phyloP scores from a whole-genome alignment of 2,113 vertebrate species.

The Stomatorhinus ivindoensis region DNA sequence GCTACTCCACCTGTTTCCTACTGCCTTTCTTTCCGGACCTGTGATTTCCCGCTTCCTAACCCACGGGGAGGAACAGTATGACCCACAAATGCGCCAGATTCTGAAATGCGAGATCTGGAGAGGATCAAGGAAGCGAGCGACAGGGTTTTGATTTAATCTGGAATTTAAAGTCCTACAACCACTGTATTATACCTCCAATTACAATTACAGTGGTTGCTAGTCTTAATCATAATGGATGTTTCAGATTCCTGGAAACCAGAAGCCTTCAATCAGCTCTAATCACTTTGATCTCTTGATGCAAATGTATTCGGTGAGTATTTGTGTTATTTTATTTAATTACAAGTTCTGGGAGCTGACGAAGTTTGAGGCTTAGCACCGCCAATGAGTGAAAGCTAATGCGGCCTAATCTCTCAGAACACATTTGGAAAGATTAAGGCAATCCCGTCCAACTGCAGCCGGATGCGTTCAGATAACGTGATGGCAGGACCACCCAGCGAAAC shows the following conservation, averaged over 20 bases:
- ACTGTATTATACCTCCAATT: slow-evolving; percentile 3
- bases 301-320: not conserved
- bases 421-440: slow-evolving; percentile 14
- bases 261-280: not conserved
- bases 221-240: not conserved
- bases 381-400: not conserved
- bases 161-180: not conserved
- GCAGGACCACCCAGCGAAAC: not conserved
- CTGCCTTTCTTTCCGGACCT: not conserved
- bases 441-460: not conserved
- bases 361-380: not conserved
- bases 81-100: not conserved
- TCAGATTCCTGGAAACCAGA: not conserved
- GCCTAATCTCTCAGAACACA: slow-evolving; percentile 6
- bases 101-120: not conserved
- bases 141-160: slow-evolving; percentile 16
- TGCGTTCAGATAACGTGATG: not conserved
- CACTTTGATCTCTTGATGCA: not conserved
- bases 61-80: not conserved
- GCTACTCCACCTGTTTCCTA: not conserved
- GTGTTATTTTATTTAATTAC: slow-evolving; percentile 5
- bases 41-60: not conserved
- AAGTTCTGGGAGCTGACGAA: slow-evolving; percentile 1
- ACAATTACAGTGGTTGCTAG: not conserved
- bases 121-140: not conserved